Base-by-base conservation (phyloP, 2,888 invertebrate genomes). In the Laothoe populi region DNA sequence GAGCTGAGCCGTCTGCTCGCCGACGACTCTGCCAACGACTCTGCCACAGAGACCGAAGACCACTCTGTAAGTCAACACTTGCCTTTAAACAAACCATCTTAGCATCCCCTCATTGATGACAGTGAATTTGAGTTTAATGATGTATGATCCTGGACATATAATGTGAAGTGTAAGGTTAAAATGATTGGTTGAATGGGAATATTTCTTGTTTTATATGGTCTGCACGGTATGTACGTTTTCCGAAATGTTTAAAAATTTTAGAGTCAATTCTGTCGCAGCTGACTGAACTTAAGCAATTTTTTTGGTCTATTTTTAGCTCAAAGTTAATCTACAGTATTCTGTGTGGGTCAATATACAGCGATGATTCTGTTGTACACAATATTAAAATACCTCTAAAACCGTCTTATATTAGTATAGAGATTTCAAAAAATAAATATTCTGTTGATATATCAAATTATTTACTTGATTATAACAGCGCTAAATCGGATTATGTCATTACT, bases 51-150 rank as follows among this genome's bases (percentile, higher is more conserved):
- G 44, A 77, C 87, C 59, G 86, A 87, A 78, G 84, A 87, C 67
- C 88, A 86, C 68, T 78, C 84, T 78, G 86, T 86, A 81, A 88
- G 86, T 85, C 88, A 86, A 81, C 82, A 74, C 79, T 78, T 86
- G 83, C 84, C 88, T 82, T 81, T 85, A 77, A 82, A 75, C 74
- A 88, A 89, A 83, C 85, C 83, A 86, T 83, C 81, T 75, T 57
- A 82, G 81, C 76, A 68, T 72, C 75, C 71, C 77, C 72, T 69
- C 62, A 64, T 69, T 68, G 64, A 70, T 63, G 24, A 45, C 23
- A 58, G 66, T 78, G 77, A 79, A 74, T 44, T 73, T 79, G 77
- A 75, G 68, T 78, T 77, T 81, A 81, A 75, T 73, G 72, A 75
- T 65, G 46, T 78, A 75, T 74, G 73, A 60, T 31, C 8, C 68